These are phyloP conservation scores for Potamilus streckersoni DNA, from an alignment of 1,140 invertebrate genomes.

Conservation along the genomic window DNA sequence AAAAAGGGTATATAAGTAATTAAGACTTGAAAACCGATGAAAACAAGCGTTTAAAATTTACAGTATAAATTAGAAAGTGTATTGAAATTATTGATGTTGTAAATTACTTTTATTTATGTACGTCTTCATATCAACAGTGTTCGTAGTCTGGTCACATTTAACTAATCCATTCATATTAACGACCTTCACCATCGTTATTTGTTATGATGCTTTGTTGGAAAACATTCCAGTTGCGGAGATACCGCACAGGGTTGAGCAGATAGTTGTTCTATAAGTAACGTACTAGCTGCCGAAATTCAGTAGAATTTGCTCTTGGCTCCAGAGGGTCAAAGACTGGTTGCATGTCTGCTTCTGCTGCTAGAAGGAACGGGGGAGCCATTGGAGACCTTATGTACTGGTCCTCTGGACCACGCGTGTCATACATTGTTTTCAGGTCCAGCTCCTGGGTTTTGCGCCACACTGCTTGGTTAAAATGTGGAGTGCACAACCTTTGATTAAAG, in stretches of 20 bases:
- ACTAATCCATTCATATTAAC: neutral
- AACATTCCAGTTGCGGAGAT: neutral
- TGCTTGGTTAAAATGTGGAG: conserved; percentile 6
- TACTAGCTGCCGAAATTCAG: neutral
- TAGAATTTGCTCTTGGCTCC: neutral
- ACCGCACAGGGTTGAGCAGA: neutral
- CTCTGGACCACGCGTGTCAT: neutral
- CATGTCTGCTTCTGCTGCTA: neutral
- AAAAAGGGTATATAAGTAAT: too few relatives aligned
- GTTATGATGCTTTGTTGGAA: neutral
- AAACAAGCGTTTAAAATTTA: too few relatives aligned
- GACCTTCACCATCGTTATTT: neutral
- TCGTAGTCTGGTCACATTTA: too few relatives aligned
- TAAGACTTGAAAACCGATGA: too few relatives aligned
- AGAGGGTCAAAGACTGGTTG: neutral
- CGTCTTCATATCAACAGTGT: too few relatives aligned
- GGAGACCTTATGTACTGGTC: neutral
- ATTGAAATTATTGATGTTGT: too few relatives aligned
- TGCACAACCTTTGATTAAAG: neutral
- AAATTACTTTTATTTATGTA: too few relatives aligned
- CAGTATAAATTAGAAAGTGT: too few relatives aligned
- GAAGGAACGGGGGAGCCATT: conserved; percentile 1
- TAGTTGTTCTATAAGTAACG: neutral
- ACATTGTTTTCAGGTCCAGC: neutral
- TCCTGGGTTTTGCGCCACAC: neutral